Base-by-base conservation (phyloP, 2,888 invertebrate species). In the Xylocampa areola region DNA sequence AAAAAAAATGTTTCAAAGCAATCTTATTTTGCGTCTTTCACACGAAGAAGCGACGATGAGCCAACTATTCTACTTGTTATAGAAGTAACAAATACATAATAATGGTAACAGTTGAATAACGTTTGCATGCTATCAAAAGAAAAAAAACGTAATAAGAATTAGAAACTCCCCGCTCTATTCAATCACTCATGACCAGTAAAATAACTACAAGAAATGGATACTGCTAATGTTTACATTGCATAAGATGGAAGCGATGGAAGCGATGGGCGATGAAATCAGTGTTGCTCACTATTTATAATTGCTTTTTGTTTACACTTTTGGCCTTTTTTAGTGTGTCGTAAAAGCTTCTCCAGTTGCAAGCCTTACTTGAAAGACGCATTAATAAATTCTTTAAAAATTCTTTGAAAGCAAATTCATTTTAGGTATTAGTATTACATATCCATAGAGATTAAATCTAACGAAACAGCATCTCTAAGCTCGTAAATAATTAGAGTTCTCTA, bases 131-230 rank as follows among this genome's bases (percentile, higher is more conserved):
- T 61, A 50, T 55, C 30, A 61, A 63, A 58, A 51, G 47, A 49
- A 53, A 68, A 70, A 64, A 57, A 63, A 48, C 8, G n/a, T 10
- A 45, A 53, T 40, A 37, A 65, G 36, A 47, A 65, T 61, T 53
- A 54, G 44, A 57, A 68, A 73, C 70, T 75, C 64, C 62, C 60
- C 70, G 68, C 59, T 75, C 66, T 66, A 65, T 57, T 64, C 65
- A 68, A 60, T 72, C 61, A 73, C 45, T 65, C 68, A 70, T 77
- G 70, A 76, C 69, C 43, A 47, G 49, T 60, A 64, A 30, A 57
- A 63, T 69, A 57, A 40, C 25, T 27, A 37, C 50, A 37, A 73
- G 41, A 50, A 55, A 55, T 65, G 5, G 49, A 62, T 60, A 67
- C 50, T 55, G 39, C 39, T 62, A 54, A 61, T 63, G 53, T 63